Percentiles rank a stretch among this genome's conserved stretches.
Evolutionary conservation across 2,113 vertebrate species (phyloP).

Genomic region (Scophthalmus maximus): DNA sequence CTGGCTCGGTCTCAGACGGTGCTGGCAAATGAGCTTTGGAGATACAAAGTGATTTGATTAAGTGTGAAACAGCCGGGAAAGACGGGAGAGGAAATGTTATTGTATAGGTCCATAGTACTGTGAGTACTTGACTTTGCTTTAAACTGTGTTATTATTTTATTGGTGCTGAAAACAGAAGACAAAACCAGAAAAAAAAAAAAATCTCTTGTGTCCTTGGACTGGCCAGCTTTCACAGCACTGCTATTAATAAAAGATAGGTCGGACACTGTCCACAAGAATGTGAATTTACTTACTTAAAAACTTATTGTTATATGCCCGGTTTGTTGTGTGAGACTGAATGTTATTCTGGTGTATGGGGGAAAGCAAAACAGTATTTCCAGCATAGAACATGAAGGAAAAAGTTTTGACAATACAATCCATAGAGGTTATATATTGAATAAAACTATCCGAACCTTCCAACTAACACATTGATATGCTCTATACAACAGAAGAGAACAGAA

Average conservation of each 20-base stretch:
- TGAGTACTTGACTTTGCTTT: not conserved
- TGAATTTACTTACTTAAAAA: constrained; percentile 1
- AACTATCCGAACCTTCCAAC: constrained; percentile 10
- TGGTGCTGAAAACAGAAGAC: not conserved
- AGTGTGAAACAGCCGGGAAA: constrained; percentile 37
- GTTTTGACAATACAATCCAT: not conserved
- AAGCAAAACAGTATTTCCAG: not conserved
- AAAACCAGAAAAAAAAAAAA: constrained; percentile 17
- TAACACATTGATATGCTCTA: not conserved
- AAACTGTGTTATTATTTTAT: constrained; percentile 11
- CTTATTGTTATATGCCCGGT: not conserved
- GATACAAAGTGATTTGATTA: constrained; percentile 56
- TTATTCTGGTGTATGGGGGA: not conserved
- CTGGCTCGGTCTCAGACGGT: constrained; percentile 22
- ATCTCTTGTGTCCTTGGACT: constrained; percentile 30
- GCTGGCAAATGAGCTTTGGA: constrained; percentile 52
- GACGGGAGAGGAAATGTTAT: constrained; percentile 17
- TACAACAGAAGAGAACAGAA: not conserved
- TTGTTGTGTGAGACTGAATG: not conserved
- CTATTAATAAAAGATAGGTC: constrained; percentile 14
- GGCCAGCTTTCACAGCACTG: constrained; percentile 1
- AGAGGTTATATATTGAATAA: not conserved
- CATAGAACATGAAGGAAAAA: not conserved
- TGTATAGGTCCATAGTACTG: constrained; percentile 3
- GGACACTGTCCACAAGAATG: not conserved